Percentiles rank a stretch among this genome's conserved stretches.
These are phyloP conservation scores for Rhagonycha fulva DNA, from an alignment of 2,888 invertebrate species.

Conservation along the genomic window DNA sequence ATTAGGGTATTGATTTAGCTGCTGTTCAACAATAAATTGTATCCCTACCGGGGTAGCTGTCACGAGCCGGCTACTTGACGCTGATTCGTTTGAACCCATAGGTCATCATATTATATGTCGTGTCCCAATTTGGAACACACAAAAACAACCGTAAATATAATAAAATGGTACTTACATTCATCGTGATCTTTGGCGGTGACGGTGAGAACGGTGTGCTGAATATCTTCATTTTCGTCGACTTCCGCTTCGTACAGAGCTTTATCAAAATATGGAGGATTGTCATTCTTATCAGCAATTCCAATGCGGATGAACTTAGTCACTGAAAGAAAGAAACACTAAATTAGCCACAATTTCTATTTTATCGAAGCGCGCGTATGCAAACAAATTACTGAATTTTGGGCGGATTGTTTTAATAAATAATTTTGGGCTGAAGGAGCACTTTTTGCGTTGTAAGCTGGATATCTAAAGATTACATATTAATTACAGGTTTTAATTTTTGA, in stretches of 20 bases:
- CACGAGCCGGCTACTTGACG: conserved; percentile 29
- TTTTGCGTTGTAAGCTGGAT: not conserved
- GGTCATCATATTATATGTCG: not conserved
- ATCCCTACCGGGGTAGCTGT: conserved; percentile 24
- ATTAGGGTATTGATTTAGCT: conserved; percentile 38
- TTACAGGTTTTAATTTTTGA: not conserved
- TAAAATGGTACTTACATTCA: conserved; percentile 80
- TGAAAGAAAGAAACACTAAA: conserved; percentile 60
- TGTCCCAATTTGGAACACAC: not conserved
- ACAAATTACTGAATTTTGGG: not conserved
- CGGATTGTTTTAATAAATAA: not conserved
- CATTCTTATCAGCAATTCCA: conserved; percentile 98
- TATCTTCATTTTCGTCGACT: conserved; percentile 97
- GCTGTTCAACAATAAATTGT: conserved; percentile 32
- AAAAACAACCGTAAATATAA: conserved; percentile 6
- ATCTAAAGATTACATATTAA: not conserved
- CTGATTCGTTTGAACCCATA: conserved; percentile 12
- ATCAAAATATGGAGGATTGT: conserved; percentile 98
- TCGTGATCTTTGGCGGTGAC: conserved; percentile 99
- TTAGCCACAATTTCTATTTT: conserved; percentile 5
- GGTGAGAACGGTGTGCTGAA: conserved; percentile 94
- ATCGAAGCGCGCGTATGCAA: not conserved
- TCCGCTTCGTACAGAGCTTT: conserved; percentile 95
- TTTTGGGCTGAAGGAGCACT: not conserved
- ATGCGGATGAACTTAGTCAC: conserved; percentile 98